Conservation (phyloP, 2,797 vertebrate genomes). For the Bovichtus variegatus region DNA sequence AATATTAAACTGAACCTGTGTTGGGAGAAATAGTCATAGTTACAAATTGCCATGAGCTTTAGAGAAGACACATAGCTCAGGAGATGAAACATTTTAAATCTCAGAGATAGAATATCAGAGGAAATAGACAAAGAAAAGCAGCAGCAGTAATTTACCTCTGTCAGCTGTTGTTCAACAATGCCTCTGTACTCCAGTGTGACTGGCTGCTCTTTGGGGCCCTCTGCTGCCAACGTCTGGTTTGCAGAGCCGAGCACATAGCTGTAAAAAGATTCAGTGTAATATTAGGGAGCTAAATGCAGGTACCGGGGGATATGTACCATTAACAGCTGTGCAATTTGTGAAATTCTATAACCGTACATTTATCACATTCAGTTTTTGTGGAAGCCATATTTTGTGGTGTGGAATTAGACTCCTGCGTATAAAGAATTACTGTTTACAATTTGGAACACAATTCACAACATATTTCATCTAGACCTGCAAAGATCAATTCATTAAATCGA, state of each 20-base stretch:
- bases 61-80: background rate
- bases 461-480: background rate
- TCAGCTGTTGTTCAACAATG: conserved; percentile 85
- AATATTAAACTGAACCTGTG: background rate
- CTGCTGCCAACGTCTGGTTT: conserved; percentile 80
- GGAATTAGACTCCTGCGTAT: background rate
- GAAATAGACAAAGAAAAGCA: conserved; percentile 66
- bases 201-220: conserved; percentile 82
- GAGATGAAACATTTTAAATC: background rate
- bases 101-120: conserved; percentile 13
- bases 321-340: background rate
- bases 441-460: background rate
- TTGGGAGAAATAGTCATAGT: background rate
- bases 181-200: conserved; percentile 88
- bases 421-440: background rate
- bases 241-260: conserved; percentile 91
- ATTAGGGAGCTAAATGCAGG: background rate
- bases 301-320: background rate
- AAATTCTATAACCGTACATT: background rate
- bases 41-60: background rate
- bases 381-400: background rate
- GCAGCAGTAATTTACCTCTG: conserved; percentile 83
- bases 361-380: background rate
- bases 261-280: conserved; percentile 39
- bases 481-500: too few relatives aligned